Conservation (phyloP, 30 jellyfish, hydroid and myxozoan species). For the Haliclystus octoradiatus region DNA sequence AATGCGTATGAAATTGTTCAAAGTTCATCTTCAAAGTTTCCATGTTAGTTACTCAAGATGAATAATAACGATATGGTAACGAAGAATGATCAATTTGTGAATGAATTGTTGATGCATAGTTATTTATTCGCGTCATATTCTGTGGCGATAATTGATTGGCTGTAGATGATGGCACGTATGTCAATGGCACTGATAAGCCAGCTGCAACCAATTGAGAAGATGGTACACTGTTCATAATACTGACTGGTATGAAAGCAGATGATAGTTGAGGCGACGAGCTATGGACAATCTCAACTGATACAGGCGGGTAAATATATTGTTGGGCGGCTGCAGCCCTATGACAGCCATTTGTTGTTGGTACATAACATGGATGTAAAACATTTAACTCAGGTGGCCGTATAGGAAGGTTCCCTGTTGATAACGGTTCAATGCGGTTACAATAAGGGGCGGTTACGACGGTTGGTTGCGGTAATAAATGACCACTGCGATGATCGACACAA, state of each 20-base stretch:
- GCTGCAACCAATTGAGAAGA: neutral
- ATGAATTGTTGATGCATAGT: neutral
- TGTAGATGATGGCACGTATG: neutral
- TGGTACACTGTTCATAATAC: neutral
- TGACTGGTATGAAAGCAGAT: neutral
- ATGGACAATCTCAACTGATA: neutral
- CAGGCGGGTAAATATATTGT: neutral
- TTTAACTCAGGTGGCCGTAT: neutral
- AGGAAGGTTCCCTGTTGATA: neutral
- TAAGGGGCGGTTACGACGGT: neutral
- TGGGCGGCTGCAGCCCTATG: neutral
- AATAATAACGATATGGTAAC: neutral
- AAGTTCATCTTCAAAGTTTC: no score
- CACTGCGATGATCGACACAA: neutral
- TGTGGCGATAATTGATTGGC: neutral
- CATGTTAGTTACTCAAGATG: neutral
- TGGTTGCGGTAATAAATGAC: neutral
- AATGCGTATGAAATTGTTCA: no score
- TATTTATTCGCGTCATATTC: neutral
- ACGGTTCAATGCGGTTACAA: neutral
- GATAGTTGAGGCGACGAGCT: neutral
- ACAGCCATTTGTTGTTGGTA: constrained; percentile 35
- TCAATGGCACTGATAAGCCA: neutral
- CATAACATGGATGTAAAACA: constrained; percentile 67
- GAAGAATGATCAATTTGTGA: neutral